phyloP scores from a whole-genome alignment of 2,888 invertebrate genomes.

The Lasioglossum vierecki region DNA sequence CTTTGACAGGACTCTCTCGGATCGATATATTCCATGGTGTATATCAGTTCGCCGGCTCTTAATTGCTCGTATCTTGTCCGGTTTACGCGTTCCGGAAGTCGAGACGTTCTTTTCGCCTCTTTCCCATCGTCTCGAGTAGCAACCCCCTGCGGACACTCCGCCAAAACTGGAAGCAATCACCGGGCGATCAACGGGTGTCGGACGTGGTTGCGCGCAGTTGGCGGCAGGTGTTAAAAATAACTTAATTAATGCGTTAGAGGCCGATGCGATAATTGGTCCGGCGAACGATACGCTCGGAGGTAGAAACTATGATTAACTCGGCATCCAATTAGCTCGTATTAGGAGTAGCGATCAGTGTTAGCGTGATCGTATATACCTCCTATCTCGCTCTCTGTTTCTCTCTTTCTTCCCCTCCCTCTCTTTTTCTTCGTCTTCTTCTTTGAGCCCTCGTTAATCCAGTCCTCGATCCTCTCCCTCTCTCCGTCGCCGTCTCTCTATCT shows the following conservation, averaged over 20 bases:
- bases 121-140: slow-evolving; percentile 10
- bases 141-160: slow-evolving; percentile 28
- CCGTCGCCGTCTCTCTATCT: not conserved
- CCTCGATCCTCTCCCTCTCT: not conserved
- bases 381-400: not conserved
- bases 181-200: not conserved
- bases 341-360: slow-evolving; percentile 65
- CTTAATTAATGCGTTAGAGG: slow-evolving; percentile 77
- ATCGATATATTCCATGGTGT: not conserved
- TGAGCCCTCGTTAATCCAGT: slow-evolving; percentile 12
- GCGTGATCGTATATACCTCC: slow-evolving; percentile 5
- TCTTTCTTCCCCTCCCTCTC: not conserved
- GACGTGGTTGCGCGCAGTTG: slow-evolving; percentile 5
- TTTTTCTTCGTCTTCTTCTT: slow-evolving; percentile 3
- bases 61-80: slow-evolving; percentile 22
- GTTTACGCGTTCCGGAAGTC: slow-evolving; percentile 9
- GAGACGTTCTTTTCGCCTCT: not conserved
- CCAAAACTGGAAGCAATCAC: not conserved
- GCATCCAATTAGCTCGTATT: slow-evolving; percentile 79
- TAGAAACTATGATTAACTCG: slow-evolving; percentile 76
- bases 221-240: slow-evolving; percentile 77
- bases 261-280: slow-evolving; percentile 73
- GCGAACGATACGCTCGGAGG: slow-evolving; percentile 62
- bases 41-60: not conserved
- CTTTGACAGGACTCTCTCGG: slow-evolving; percentile 3